Percentiles rank a stretch among this genome's conserved stretches.
phyloP scores from a whole-genome alignment of 2,113 vertebrate species.

The Zeus faber region DNA sequence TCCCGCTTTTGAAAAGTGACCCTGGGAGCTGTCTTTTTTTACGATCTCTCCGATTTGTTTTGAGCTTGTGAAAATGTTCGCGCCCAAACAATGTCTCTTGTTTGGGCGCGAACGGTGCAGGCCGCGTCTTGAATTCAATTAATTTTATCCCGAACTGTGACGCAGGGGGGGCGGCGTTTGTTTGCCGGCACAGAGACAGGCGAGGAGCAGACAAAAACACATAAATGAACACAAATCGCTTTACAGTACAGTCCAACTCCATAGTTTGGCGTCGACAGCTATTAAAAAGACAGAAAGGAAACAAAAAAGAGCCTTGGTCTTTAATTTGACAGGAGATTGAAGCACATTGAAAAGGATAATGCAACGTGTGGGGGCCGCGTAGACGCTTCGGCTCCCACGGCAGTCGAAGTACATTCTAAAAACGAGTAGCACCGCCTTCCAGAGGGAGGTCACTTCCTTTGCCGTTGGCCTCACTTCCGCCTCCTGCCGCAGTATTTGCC shows the following conservation, averaged over 20 bases:
- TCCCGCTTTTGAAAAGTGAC: no score
- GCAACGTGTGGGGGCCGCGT: constrained; percentile 21
- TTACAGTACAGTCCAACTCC: constrained; percentile 6
- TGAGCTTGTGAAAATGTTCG: no score
- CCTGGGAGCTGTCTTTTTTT: no score
- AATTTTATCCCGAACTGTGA: no score
- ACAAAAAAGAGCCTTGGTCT: constrained; percentile 34
- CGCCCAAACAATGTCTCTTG: no score
- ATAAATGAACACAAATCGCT: constrained; percentile 13
- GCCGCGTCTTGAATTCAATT: no score
- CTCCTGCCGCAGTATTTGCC: constrained; percentile 89
- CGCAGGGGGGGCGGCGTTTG: no score
- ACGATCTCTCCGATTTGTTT: no score
- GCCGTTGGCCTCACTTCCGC: constrained; percentile 84
- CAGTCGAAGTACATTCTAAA: constrained; percentile 82
- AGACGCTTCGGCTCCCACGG: constrained; percentile 40
- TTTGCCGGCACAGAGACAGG: no score
- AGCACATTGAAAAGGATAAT: not conserved
- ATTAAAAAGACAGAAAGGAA: constrained; percentile 18
- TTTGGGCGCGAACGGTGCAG: no score
- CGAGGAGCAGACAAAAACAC: no score
- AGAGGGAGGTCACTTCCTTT: constrained; percentile 84
- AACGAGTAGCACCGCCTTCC: constrained; percentile 95
- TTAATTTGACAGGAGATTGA: constrained; percentile 41
- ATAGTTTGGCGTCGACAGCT: constrained; percentile 6